phyloP scores from a whole-genome alignment of 1,140 invertebrate genomes.

The Triops longicaudatus region DNA sequence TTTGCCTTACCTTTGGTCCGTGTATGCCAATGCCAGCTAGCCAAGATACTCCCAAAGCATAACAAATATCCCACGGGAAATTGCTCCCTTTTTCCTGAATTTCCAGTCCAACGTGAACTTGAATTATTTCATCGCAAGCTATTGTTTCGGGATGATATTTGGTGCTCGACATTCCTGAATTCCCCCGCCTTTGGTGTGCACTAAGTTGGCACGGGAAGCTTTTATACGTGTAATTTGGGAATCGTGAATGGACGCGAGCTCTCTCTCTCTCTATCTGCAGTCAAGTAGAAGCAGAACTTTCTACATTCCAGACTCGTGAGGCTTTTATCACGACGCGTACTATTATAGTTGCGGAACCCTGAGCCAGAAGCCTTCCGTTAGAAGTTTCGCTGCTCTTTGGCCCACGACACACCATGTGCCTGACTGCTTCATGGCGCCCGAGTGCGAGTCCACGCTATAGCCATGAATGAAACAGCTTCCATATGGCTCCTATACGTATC shows the following conservation, averaged over 20 bases:
- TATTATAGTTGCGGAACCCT: background rate
- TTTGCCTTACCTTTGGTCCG: background rate
- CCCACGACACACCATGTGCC: background rate
- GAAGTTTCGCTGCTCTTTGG: background rate
- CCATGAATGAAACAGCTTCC: conserved; percentile 11
- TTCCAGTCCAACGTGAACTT: background rate
- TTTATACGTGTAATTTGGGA: background rate
- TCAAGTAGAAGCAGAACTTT: background rate
- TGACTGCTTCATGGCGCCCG: background rate
- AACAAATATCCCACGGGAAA: too few species aligned
- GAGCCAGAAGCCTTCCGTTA: background rate
- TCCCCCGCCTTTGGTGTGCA: background rate
- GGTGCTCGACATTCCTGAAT: background rate
- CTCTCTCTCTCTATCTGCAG: background rate
- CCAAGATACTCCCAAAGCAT: too few species aligned
- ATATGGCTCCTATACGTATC: background rate
- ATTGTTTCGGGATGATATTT: background rate
- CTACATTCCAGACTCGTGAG: background rate
- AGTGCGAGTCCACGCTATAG: background rate
- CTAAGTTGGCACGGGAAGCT: background rate
- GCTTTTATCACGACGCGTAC: background rate
- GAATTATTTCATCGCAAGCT: background rate
- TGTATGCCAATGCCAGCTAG: background rate
- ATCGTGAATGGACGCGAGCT: background rate
- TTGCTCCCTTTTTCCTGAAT: too few species aligned